phyloP scores from a whole-genome alignment of 1,140 invertebrate genomes.

The Bombus picipes region DNA sequence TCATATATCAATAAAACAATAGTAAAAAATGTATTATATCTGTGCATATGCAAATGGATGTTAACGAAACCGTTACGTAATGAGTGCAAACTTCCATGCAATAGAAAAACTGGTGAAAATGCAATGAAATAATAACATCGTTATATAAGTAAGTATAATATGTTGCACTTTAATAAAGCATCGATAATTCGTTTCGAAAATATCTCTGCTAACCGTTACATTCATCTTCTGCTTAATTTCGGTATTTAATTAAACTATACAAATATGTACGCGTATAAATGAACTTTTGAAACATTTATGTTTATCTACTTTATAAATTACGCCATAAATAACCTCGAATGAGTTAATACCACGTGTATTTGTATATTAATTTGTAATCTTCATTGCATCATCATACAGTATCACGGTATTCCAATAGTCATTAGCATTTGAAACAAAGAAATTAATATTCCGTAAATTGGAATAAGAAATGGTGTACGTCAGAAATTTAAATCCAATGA shows the following conservation, averaged over 20 bases:
- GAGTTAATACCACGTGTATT: neutral
- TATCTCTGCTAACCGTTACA: neutral
- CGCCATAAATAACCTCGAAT: neutral
- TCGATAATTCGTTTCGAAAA: neutral
- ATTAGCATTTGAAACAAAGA: neutral
- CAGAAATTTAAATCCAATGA: neutral
- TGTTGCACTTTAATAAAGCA: neutral
- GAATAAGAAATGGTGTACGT: neutral
- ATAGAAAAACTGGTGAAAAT: slow-evolving; percentile 29
- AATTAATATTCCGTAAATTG: neutral
- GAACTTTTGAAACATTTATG: too few relatives aligned
- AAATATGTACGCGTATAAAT: neutral
- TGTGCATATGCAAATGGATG: too few relatives aligned
- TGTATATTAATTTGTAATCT: neutral
- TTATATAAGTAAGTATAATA: slow-evolving; percentile 54
- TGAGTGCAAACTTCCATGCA: neutral
- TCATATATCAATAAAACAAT: neutral
- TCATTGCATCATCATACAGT: neutral
- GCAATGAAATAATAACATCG: slow-evolving; percentile 8
- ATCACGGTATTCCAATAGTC: too few relatives aligned
- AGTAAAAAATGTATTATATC: neutral
- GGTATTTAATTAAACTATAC: neutral
- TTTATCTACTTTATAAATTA: neutral
- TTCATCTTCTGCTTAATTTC: neutral
- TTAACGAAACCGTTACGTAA: slow-evolving; percentile 2